Conservation (phyloP, 2,113 vertebrate genomes). For the Pachypanchax playfairii region DNA sequence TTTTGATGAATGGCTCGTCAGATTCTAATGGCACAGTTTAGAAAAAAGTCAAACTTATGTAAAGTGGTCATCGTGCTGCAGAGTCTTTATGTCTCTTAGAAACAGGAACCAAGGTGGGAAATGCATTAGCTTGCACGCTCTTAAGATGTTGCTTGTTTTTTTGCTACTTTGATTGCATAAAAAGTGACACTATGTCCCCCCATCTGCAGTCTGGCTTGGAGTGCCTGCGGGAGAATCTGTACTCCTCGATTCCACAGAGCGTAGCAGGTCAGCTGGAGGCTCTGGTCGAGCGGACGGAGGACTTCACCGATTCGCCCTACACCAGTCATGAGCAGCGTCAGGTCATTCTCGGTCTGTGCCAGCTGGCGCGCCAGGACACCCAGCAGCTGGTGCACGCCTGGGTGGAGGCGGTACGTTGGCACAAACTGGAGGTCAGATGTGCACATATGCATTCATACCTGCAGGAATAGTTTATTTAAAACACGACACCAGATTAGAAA, state of each 20-base stretch:
- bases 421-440: not conserved
- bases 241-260: conserved; percentile 84
- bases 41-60: conserved; percentile 8
- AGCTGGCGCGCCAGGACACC: conserved; percentile 86
- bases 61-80: conserved; percentile 24
- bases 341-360: conserved; percentile 88
- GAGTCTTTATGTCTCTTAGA: conserved; percentile 6
- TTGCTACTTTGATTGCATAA: not conserved
- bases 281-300: conserved; percentile 91
- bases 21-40: conserved; percentile 12
- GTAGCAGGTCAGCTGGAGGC: conserved; percentile 85
- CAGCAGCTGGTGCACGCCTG: conserved; percentile 89
- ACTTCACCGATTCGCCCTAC: conserved; percentile 97
- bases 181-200: not conserved
- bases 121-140: conserved; percentile 19
- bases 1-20: conserved; percentile 23
- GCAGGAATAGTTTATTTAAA: conserved; percentile 30
- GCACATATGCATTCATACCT: conserved; percentile 5
- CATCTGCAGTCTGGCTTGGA: conserved; percentile 87
- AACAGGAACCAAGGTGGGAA: not conserved
- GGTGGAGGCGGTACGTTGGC: conserved; percentile 87
- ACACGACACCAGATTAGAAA: conserved; percentile 9
- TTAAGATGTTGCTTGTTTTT: conserved; percentile 18
- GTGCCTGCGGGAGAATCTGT: conserved; percentile 88
- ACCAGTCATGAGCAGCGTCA: conserved; percentile 96